phyloP scores from a whole-genome alignment of 2,888 invertebrate species.

The Philhelius pedissequus region DNA sequence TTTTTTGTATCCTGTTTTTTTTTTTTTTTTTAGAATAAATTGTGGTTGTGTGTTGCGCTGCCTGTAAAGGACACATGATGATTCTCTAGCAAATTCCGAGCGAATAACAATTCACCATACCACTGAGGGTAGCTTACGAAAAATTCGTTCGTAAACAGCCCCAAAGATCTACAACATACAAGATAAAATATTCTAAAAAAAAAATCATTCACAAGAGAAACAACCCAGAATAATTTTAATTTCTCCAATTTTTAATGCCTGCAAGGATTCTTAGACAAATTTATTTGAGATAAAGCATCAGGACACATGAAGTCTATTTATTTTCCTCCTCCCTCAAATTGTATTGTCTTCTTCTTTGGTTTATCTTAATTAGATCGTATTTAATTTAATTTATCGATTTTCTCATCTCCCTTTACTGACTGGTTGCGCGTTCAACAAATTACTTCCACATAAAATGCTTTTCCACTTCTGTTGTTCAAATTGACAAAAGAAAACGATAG shows the following conservation, averaged over 20 bases:
- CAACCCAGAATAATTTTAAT: constrained; percentile 23
- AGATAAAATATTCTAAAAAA: background rate
- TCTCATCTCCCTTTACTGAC: background rate
- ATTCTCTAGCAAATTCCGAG: too few relatives aligned
- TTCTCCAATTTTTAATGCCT: constrained; percentile 21
- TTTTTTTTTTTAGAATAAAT: too few relatives aligned
- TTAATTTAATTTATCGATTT: constrained; percentile 33
- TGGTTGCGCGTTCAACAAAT: background rate
- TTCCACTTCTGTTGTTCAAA: constrained; percentile 1
- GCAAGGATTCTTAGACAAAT: constrained; percentile 19
- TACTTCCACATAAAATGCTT: constrained; percentile 19
- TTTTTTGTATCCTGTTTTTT: background rate
- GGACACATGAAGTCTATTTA: background rate
- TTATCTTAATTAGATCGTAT: constrained; percentile 1
- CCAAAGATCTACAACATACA: background rate
- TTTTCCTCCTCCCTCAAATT: background rate
- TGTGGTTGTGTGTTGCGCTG: too few relatives aligned
- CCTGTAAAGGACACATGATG: too few relatives aligned
- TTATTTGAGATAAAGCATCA: constrained; percentile 22
- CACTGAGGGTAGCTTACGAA: background rate
- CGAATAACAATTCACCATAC: too few relatives aligned
- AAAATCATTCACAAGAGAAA: background rate
- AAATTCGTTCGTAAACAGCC: background rate
- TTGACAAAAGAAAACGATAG: constrained; percentile 12
- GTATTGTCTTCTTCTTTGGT: background rate